Evolutionary conservation across 1,140 invertebrate species (phyloP).

Genomic region (Ptiloglossa arizonensis): DNA sequence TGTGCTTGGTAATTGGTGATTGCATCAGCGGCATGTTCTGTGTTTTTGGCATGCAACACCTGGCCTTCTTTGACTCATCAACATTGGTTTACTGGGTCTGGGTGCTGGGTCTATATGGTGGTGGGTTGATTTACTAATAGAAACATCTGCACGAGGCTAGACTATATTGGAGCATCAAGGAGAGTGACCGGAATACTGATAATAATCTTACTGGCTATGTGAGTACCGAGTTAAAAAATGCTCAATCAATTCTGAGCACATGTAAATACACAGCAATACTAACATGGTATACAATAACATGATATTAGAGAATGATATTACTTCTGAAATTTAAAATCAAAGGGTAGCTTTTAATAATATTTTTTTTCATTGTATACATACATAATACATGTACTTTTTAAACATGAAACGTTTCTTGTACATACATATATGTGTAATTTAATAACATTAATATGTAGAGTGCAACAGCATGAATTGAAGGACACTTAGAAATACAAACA

Average conservation of each 20-base stretch:
- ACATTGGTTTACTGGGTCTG: constrained; percentile 74
- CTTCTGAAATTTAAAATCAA: constrained; percentile 2
- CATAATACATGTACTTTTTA: not conserved
- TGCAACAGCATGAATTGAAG: constrained; percentile 35
- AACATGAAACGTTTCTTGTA: constrained; percentile 5
- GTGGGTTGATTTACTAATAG: constrained; percentile 83
- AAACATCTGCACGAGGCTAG: constrained; percentile 85
- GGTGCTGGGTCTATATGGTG: constrained; percentile 78
- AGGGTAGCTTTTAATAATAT: not conserved
- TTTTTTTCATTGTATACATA: constrained; percentile 5
- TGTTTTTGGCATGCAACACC: constrained; percentile 77
- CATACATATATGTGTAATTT: constrained; percentile 18
- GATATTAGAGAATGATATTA: constrained; percentile 3
- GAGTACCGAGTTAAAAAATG: constrained; percentile 70
- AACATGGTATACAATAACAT: constrained; percentile 10
- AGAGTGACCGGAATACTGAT: constrained; percentile 77
- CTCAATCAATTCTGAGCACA: constrained; percentile 31
- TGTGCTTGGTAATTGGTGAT: constrained; percentile 79
- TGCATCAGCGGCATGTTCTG: constrained; percentile 81
- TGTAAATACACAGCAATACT: constrained; percentile 48
- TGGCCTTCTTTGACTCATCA: constrained; percentile 73
- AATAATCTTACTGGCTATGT: constrained; percentile 76
- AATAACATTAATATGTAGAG: constrained; percentile 19
- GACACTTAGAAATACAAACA: constrained; percentile 5
- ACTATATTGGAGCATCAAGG: constrained; percentile 83